phyloP scores from a whole-genome alignment of 2,888 invertebrate genomes.

The Busseola fusca region DNA sequence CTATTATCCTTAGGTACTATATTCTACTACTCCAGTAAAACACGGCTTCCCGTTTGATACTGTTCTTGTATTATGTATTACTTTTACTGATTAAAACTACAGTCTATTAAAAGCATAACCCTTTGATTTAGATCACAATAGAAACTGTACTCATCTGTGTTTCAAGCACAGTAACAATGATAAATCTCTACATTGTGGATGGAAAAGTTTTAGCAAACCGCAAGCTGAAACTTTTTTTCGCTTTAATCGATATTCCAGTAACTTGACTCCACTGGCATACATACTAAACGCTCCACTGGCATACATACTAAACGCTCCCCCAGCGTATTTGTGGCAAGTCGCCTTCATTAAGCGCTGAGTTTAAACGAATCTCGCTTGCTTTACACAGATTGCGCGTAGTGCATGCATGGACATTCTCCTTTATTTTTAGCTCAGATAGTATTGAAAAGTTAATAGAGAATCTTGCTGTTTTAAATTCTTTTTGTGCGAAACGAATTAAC shows the following conservation, averaged over 20 bases:
- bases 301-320: constrained; percentile 44
- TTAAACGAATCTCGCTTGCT: constrained; percentile 55
- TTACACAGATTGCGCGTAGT: constrained; percentile 54
- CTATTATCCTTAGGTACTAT: no score
- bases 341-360: constrained; percentile 65
- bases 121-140: no score
- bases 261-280: constrained; percentile 34
- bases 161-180: background rate
- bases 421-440: constrained; percentile 25
- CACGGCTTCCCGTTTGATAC: no score
- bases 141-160: background rate
- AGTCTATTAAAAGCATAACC: no score
- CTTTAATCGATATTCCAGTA: constrained; percentile 33
- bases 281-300: constrained; percentile 45
- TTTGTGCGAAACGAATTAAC: constrained; percentile 9
- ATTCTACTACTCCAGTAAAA: no score
- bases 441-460: constrained; percentile 42
- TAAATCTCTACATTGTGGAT: background rate
- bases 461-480: background rate
- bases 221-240: background rate
- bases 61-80: no score
- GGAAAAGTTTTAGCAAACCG: background rate
- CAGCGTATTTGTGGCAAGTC: constrained; percentile 60
- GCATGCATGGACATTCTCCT: constrained; percentile 37
- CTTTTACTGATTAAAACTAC: no score